phyloP scores from a whole-genome alignment of 2,888 invertebrate species.

The Apantesis nais region DNA sequence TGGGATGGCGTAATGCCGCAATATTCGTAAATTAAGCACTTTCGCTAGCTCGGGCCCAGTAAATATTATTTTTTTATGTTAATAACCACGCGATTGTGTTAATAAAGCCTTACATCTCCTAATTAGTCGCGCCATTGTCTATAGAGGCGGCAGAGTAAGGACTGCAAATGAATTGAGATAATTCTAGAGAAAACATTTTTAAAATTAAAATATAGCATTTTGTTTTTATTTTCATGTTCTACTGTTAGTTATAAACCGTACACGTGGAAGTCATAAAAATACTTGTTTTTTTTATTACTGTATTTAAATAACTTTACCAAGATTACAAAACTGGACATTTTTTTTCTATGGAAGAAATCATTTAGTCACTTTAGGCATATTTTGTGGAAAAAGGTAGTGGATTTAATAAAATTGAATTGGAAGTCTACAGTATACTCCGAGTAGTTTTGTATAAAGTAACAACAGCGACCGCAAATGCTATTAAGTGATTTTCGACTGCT shows the following conservation, averaged over 20 bases:
- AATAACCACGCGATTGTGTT: conserved; percentile 83
- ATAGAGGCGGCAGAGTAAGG: conserved; percentile 66
- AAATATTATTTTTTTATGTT: conserved; percentile 86
- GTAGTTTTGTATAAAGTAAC: no score
- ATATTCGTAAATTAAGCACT: conserved; percentile 84
- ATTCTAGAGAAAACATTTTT: conserved; percentile 57
- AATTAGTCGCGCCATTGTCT: conserved; percentile 80
- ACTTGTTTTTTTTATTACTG: background rate
- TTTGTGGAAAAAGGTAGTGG: background rate
- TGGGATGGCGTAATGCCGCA: conserved; percentile 77
- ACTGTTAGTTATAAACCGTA: background rate
- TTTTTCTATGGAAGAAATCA: no score
- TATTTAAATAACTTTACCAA: no score
- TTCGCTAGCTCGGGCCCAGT: conserved; percentile 69
- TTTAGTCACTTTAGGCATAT: background rate
- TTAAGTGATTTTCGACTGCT: no score
- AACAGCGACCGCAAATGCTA: no score
- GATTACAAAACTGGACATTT: no score
- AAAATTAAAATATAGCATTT: conserved; percentile 30
- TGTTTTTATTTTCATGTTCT: background rate
- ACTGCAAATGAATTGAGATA: conserved; percentile 70
- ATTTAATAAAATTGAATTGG: background rate
- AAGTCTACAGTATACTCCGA: background rate
- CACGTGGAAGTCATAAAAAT: background rate
- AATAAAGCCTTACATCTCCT: conserved; percentile 84